Conservation (phyloP, 2,797 vertebrate species). For the Sebastes flavidus region DNA sequence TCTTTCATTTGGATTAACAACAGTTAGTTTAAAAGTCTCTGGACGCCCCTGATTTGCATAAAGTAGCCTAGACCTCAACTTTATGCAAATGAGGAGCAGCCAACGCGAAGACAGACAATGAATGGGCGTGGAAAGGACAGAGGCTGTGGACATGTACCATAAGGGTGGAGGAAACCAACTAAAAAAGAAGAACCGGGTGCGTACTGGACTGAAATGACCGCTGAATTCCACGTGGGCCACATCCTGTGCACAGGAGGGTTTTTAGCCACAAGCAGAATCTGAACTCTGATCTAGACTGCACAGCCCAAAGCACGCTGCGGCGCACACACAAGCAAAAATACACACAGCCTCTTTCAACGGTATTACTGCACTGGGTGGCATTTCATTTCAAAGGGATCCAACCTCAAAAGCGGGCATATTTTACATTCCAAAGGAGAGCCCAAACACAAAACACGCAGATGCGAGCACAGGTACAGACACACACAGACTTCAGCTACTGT, state of each 20-base stretch:
- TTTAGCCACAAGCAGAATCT: slow-evolving; percentile 49
- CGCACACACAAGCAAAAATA: slow-evolving; percentile 36
- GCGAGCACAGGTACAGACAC: slow-evolving; percentile 26
- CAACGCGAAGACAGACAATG: no score
- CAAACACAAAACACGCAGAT: slow-evolving; percentile 48
- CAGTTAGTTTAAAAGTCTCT: no score
- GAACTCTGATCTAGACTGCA: slow-evolving; percentile 57
- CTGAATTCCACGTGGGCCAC: slow-evolving; percentile 43
- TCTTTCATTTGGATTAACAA: no score
- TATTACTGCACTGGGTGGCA: slow-evolving; percentile 52
- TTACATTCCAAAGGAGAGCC: slow-evolving; percentile 60
- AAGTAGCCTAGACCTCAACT: no score
- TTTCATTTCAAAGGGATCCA: slow-evolving; percentile 66
- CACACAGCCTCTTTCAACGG: slow-evolving; percentile 46
- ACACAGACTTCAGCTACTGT: slow-evolving; percentile 10
- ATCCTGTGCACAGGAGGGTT: slow-evolving; percentile 59
- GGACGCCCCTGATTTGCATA: no score
- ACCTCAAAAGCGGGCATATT: slow-evolving; percentile 59
- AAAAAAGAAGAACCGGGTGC: background rate
- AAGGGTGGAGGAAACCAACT: background rate
- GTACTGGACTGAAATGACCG: slow-evolving; percentile 28
- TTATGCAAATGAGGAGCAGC: no score
- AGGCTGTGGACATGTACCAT: no score
- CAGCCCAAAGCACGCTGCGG: slow-evolving; percentile 15
- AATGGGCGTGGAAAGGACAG: no score